Evolutionary conservation across 2,113 vertebrate species (phyloP), one percentile per base, ranked within the genome.

Genomic region (Neotragus moschatus): DNA sequence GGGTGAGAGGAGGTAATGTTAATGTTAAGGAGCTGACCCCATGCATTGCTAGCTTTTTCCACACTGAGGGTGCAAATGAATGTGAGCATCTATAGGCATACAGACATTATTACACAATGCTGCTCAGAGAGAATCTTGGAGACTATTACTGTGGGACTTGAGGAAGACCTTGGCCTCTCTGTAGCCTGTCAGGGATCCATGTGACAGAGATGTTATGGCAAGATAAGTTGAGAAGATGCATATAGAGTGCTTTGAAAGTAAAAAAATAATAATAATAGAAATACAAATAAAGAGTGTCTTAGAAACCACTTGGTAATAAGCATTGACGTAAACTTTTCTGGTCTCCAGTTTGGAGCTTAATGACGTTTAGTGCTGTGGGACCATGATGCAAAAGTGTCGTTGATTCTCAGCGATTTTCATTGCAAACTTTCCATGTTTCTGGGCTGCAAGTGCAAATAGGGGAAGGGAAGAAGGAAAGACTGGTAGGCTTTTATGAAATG

Each of bases 11-110:
- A 43, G 53, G 70, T 96, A 36, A 36, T 81, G 61, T 17, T 97
- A 84, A 63, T 56, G 58, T 96, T 94, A 73, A 84, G 61, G 97
- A 84, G 53, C 97, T 98, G 97, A 96, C 88, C 88, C 49, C 13
- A 28, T 82, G 28, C 80, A 63, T 12, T 88, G 89, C 88, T 97
- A 10, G 45, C 92, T 17, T 96, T 97, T 97, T 96, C 88, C 70
- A 77, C n/a, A 90, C 53, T 6, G 14, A 70, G 58, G 82, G 6
- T 53, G 84, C 88, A 61, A 23, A 16, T 79, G 95, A 51, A 10
- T 9, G 7, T 92, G 85, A 21, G 60, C 80, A 7, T 85, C 90
- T 81, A 0, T n/a, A 51, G 87, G 51, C 30, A 28, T 8, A 60
- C 3, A 79, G 88, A 43, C 33, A 14, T 45, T 60, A 17, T 2